Evolutionary conservation across 2,113 vertebrate species (phyloP).

Genomic region (Lamprologus lemairii): DNA sequence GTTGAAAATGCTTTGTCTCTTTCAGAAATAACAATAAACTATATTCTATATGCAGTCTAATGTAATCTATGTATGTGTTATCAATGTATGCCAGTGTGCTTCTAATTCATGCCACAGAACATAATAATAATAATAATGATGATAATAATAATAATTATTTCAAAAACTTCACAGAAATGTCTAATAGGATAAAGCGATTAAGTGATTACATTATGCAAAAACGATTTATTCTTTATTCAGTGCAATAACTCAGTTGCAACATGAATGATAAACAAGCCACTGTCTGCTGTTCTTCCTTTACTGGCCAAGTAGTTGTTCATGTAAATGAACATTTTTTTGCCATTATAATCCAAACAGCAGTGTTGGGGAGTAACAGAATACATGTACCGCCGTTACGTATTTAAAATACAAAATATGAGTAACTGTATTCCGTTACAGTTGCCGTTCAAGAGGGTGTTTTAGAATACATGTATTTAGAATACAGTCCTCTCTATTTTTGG

Average conservation of each 20-base stretch:
- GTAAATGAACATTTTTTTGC: background rate
- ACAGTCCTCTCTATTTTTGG: background rate
- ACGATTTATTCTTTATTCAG: background rate
- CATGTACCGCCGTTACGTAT: fast-evolving
- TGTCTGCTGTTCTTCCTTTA: background rate
- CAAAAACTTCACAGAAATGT: background rate
- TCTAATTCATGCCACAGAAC: background rate
- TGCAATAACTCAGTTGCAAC: background rate
- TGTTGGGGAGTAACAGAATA: background rate
- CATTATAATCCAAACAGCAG: background rate
- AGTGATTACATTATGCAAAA: background rate
- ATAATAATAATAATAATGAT: background rate
- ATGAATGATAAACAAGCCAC: background rate
- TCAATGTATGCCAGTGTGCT: background rate
- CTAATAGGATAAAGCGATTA: background rate
- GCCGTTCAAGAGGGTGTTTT: background rate
- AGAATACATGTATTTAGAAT: background rate
- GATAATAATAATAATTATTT: background rate
- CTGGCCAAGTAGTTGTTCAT: background rate
- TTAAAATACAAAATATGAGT: background rate
- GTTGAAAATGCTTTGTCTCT: background rate
- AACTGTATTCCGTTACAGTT: background rate
- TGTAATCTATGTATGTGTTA: background rate
- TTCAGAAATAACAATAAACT: background rate
- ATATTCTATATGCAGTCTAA: background rate